A percentile compares a stretch with the other conserved stretches of the same genome.
Evolutionary conservation across 2,888 invertebrate genomes (phyloP).

Genomic region (Caenorhabditis wallacei): DNA sequence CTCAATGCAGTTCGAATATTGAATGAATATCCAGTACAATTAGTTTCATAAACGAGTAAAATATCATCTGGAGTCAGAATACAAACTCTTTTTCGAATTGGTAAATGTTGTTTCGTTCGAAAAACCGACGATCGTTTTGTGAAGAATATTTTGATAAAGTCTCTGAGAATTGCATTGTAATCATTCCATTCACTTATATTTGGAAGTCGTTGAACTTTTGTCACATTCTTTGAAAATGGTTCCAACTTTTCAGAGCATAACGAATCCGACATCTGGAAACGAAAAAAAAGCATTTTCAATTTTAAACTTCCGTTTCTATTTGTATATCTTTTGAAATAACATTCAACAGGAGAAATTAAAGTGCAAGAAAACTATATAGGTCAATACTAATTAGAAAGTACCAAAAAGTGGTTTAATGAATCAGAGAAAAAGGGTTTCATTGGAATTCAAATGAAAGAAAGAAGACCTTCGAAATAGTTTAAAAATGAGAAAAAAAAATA

Average conservation of each 20-base stretch:
- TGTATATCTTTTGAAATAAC: too few species aligned
- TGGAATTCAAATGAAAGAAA: background rate
- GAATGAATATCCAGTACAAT: slow-evolving; percentile 63
- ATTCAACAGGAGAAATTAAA: too few species aligned
- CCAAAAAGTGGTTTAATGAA: background rate
- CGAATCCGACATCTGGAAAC: slow-evolving; percentile 44
- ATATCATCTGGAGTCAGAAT: slow-evolving; percentile 44
- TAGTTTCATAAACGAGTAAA: slow-evolving; percentile 60
- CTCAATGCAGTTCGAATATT: slow-evolving; percentile 32
- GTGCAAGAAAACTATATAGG: too few species aligned
- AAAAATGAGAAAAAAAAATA: background rate
- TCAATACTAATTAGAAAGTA: background rate
- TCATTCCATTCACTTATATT: slow-evolving; percentile 52
- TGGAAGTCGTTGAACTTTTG: slow-evolving; percentile 56
- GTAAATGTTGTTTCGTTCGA: slow-evolving; percentile 37
- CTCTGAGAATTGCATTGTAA: slow-evolving; percentile 27
- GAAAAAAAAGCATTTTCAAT: background rate
- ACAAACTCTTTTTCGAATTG: slow-evolving; percentile 48
- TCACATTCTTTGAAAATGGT: slow-evolving; percentile 56
- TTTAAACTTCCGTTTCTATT: too few species aligned
- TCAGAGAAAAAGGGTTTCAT: background rate
- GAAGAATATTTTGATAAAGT: slow-evolving; percentile 45
- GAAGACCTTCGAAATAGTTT: slow-evolving; percentile 11
- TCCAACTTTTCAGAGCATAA: slow-evolving; percentile 11
- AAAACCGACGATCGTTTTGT: slow-evolving; percentile 37